phyloP scores from a whole-genome alignment of 2,797 vertebrate species.

The Heteromormyrus szaboi region DNA sequence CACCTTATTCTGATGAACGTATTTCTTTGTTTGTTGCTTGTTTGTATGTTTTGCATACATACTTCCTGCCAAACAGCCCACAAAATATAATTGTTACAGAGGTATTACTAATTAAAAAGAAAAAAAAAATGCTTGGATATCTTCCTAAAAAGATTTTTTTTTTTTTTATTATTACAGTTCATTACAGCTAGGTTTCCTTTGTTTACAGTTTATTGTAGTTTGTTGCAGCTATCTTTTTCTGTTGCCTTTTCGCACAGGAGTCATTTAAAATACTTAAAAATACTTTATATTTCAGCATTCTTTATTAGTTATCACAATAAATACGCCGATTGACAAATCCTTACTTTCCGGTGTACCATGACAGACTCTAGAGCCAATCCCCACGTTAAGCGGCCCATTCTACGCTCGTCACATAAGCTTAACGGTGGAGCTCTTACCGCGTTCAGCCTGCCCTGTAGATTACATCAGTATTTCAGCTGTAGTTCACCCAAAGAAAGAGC shows the following conservation, averaged over 20 bases:
- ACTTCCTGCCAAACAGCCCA: background rate
- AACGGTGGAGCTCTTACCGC: constrained; percentile 54
- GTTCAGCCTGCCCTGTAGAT: constrained; percentile 52
- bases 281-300: background rate
- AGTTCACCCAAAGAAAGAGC: constrained; percentile 60
- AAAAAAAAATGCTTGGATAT: background rate
- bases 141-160: background rate
- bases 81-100: background rate
- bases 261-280: background rate
- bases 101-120: background rate
- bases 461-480: constrained; percentile 47
- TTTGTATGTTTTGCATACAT: background rate
- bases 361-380: background rate
- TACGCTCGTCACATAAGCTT: constrained; percentile 32
- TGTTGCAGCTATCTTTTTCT: background rate
- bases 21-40: background rate
- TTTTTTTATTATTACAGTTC: background rate
- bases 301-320: background rate
- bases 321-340: background rate
- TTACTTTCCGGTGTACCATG: background rate
- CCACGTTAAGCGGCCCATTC: constrained; percentile 27
- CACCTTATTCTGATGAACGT: background rate
- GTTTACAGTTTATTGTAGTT: background rate
- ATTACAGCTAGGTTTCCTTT: background rate
- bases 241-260: background rate